Base-by-base conservation (phyloP, 2,113 vertebrate species). In the Takifugu bimaculatus region DNA sequence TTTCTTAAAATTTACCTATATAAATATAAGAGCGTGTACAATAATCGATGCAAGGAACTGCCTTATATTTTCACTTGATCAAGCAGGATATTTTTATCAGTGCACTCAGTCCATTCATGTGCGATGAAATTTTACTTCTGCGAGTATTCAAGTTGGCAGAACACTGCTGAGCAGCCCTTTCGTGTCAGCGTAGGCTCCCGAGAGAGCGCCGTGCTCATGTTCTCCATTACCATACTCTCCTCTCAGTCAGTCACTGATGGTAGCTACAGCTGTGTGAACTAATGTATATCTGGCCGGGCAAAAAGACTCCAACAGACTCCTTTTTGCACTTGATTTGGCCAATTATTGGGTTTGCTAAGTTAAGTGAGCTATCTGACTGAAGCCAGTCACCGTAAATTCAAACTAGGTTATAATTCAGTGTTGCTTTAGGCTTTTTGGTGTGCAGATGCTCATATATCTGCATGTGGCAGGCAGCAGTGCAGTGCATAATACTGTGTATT, bases 311-410 rank as follows among this genome's bases (percentile, higher is more conserved):
- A 80, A 77, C 75, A 78, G 67, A 75, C 75, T 82, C 59, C 64
- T 69, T 85, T 78, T 72, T 83, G 67, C 82, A 77, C 82, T 81
- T 86, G 81, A 84, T 88, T 86, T 85, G 68, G 72, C 71, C 78
- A 82, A 84, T 89, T 80, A 83, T 80, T 84, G 74, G 74, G 57
- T 73, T 79, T 82, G 65, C 76, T 80, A 77, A 85, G 81, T 79
- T 71, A 80, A 82, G 79, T 82, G 80, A 87, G 67, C 77, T 60
- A 47, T 63, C 56, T 49, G 56, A 80, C 73, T 75, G 74, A 80
- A 79, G 76, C 65, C 68, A 78, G 80, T 51, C 60, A 66, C 76
- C 65, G 74, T 67, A 58, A 81, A 84, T 72, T 54, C 68, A 67
- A 52, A 67, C 51, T 43, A 27, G 13, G 48, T 67, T 69, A 62